Evolutionary conservation across 2,888 invertebrate genomes (phyloP), one percentile per base, ranked within the genome.

Genomic region (Lepidonotus clava): DNA sequence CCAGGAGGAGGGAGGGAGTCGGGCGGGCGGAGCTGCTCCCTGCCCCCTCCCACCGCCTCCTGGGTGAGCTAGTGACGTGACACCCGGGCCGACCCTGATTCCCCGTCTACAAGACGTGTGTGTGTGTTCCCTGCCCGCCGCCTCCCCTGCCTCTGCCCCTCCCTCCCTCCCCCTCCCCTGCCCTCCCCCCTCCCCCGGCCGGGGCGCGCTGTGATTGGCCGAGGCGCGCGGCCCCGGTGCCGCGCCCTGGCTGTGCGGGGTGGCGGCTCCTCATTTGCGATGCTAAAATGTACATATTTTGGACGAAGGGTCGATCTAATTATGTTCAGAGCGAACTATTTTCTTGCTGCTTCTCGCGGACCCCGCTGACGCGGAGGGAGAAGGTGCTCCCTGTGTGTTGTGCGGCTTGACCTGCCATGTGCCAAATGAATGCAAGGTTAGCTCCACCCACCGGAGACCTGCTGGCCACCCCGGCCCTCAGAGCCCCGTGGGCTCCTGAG

Each of bases 351-450:
- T 18, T 76, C 38, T 6, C 76, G 76, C 36, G 36, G 8, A 6
- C 76, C 76, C 76, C 36, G 0, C 5, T 11, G 34, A 14, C 38
- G 76, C 76, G 76, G 76, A 76, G 11, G 76, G 34, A 6, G 76
- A 18, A 40, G 76, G 38, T 76, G 76, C 38, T 76, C 76, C 40
- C 21, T 11, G 76, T 40, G 76, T 32, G 76, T 76, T 36, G n/a
- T 76, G 40, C 76, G 76, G 76, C 76, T 76, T 76, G 76, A 76
- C 76, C 76, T 76, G 38, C 38, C 76, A 38, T 76, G 76, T 76
- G 76, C 76, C 76, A 76, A 76, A 76, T 40, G 76, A 76, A 76
- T 76, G 76, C 76, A 36, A 76, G 76, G 76, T 76, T 76, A 76
- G 76, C 76, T 28, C 76, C 76, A n/a, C 76, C 76, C 76, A 76